Base-by-base conservation (phyloP, 2,113 vertebrate species). In the Orcinus orca region DNA sequence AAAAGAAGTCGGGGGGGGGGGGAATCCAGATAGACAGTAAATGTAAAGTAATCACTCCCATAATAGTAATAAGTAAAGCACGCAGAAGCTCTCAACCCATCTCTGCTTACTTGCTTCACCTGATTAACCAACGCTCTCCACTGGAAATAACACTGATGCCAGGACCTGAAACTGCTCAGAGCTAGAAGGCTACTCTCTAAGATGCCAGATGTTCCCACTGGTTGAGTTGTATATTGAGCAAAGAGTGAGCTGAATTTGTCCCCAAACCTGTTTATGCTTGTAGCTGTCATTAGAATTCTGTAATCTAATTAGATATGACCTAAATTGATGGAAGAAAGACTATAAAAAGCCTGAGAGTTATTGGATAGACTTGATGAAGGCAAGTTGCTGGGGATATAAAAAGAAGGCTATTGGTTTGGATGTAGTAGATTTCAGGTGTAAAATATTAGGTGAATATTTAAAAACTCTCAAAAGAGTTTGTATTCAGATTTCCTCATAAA, bases 361-460 rank as follows among this genome's bases (percentile, higher is more conserved):
- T 31, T 96, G 58, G 71, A 90, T 20, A 95, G 26, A 92, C 74
- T 88, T 94, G 41, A 90, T 86, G 80, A 94, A 94, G 74, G n/a
- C 21, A 93, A 88, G 29, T 93, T 85, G 8, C n/a, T 87, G 3
- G 41, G 38, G 12, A 25, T 25, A 11, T 36, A 23, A 80, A 90
- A 62, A 36, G 38, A 85, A 79, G 2, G 3, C 2, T 20, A 26
- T 41, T 62, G n/a, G 33, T 87, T 97, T 95, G 38, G 55, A 67
- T 77, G 15, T 65, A 63, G 68, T 84, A 65, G 25, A 71, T 88
- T 76, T 76, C n/a, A 84, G 29, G 44, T 86, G 60, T 76, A 81
- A 94, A 84, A 84, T 74, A 92, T 83, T 74, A 94, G 53, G 44
- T 62, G 77, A 70, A 36, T 17, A 31, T 83, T 62, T 70, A 31